Evolutionary conservation across 2,113 vertebrate species (phyloP).

Genomic region (Pseudorectes ferrugineus): DNA sequence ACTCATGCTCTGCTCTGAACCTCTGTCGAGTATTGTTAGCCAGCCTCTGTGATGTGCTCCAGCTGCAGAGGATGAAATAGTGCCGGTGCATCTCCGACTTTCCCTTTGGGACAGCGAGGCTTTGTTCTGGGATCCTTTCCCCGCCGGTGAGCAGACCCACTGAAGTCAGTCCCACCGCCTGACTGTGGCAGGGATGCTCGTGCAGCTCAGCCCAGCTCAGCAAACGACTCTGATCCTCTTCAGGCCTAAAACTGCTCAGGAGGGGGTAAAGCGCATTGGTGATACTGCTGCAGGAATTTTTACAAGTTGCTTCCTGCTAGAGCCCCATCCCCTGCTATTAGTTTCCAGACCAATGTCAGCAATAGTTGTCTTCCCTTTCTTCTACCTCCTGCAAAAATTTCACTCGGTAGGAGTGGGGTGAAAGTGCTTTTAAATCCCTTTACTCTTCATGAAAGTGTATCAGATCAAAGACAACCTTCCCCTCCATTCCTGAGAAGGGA

Average conservation of each 20-base stretch:
- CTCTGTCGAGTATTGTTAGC: background rate
- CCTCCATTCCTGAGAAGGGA: background rate
- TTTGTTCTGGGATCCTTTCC: background rate
- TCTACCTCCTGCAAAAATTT: background rate
- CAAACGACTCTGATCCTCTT: background rate
- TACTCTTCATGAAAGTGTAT: background rate
- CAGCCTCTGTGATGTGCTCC: background rate
- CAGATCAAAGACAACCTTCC: background rate
- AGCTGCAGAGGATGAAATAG: background rate
- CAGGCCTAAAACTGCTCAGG: background rate
- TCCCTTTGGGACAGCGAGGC: rapidly evolving
- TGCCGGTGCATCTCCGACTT: rapidly evolving
- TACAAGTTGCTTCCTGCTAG: background rate
- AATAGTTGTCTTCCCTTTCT: background rate
- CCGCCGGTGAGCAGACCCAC: rapidly evolving
- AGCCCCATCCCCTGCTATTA: background rate
- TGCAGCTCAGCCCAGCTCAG: background rate
- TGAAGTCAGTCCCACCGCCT: rapidly evolving
- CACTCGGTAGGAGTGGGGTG: rapidly evolving
- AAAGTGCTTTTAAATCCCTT: background rate
- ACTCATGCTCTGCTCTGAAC: background rate
- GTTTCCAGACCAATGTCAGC: background rate
- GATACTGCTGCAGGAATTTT: background rate
- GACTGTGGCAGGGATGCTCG: background rate
- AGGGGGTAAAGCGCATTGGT: background rate